Percentiles rank a stretch among this genome's conserved stretches.
Evolutionary conservation across 2,888 invertebrate species (phyloP).

Genomic region (Melolontha melolontha): DNA sequence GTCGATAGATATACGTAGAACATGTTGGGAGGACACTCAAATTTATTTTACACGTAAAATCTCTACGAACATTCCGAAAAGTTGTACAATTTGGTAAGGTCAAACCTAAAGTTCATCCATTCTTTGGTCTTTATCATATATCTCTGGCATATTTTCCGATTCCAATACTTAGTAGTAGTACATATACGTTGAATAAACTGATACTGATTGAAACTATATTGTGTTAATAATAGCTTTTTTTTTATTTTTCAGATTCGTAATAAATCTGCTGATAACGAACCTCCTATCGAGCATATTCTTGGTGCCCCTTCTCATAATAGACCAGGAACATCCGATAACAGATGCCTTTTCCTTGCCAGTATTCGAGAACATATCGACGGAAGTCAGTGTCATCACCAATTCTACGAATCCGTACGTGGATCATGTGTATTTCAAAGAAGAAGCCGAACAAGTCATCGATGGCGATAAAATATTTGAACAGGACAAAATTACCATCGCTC

Average conservation of each 20-base stretch:
- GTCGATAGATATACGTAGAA: too few relatives aligned
- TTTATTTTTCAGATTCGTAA: constrained; percentile 65
- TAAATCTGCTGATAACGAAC: constrained; percentile 69
- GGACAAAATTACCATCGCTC: constrained; percentile 45
- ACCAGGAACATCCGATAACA: constrained; percentile 59
- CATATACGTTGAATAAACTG: too few relatives aligned
- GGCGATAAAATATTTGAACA: constrained; percentile 40
- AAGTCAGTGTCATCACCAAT: constrained; percentile 59
- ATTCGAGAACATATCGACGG: constrained; percentile 36
- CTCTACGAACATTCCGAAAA: too few relatives aligned
- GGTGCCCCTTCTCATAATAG: constrained; percentile 68
- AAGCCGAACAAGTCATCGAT: constrained; percentile 42
- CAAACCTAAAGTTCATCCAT: too few relatives aligned
- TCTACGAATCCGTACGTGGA: constrained; percentile 66
- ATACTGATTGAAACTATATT: neutral
- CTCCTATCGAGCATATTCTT: constrained; percentile 66
- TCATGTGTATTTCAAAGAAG: constrained; percentile 52
- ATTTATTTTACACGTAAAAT: too few relatives aligned
- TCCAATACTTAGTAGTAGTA: too few relatives aligned
- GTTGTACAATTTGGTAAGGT: too few relatives aligned
- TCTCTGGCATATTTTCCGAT: too few relatives aligned
- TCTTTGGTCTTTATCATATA: too few relatives aligned
- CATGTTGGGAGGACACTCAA: too few relatives aligned
- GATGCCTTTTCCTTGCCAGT: neutral
- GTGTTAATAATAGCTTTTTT: constrained; percentile 39